These are phyloP conservation scores for Tragelaphus strepsiceros DNA, from an alignment of 2,113 vertebrate genomes.

Conservation along the genomic window DNA sequence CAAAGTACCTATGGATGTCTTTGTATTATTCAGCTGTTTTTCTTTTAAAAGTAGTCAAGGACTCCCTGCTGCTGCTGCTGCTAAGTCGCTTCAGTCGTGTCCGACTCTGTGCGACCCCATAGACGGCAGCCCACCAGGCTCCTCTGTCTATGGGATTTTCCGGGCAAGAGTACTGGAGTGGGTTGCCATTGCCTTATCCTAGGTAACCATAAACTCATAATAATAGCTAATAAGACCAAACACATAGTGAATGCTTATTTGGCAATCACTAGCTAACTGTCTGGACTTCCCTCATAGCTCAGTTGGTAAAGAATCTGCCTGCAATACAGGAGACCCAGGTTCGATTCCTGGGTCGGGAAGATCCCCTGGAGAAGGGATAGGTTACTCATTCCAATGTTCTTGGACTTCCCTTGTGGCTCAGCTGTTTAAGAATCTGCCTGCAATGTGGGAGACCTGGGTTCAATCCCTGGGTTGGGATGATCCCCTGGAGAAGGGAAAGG, in stretches of 20 bases:
- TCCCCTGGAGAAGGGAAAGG: background rate
- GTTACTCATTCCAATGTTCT: background rate
- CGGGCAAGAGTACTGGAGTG: too few relatives aligned
- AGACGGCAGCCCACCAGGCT: too few relatives aligned
- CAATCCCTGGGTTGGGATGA: background rate
- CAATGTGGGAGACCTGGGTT: background rate
- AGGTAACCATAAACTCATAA: background rate
- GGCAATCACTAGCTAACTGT: too few relatives aligned
- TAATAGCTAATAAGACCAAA: background rate
- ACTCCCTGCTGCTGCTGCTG: background rate
- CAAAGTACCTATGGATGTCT: background rate
- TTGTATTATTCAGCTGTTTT: background rate
- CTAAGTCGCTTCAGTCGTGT: too few relatives aligned
- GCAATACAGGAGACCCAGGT: background rate
- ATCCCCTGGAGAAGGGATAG: background rate
- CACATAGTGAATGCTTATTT: background rate
- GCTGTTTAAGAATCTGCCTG: background rate
- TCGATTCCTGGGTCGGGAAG: accelerated
- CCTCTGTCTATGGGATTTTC: too few relatives aligned
- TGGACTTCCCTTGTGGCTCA: background rate
- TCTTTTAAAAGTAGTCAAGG: background rate
- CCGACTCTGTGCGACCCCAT: too few relatives aligned
- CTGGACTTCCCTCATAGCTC: background rate
- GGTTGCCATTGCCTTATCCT: too few relatives aligned
- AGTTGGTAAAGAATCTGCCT: background rate